Conservation (phyloP, 2,113 vertebrate genomes). For the Callionymus lyra region DNA sequence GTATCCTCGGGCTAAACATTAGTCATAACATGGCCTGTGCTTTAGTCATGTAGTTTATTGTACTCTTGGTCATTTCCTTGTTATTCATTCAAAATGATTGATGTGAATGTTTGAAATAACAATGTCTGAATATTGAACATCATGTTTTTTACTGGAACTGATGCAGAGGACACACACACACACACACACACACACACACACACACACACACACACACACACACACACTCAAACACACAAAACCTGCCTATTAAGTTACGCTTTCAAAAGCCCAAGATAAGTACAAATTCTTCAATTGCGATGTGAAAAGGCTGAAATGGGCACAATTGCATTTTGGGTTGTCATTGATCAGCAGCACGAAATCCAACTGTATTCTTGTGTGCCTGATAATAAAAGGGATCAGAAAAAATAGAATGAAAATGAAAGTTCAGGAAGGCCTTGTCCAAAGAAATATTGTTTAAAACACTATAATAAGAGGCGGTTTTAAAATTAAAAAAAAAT, state of each 20-base stretch:
- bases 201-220: neutral
- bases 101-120: constrained; percentile 34
- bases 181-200: neutral
- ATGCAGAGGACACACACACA: constrained; percentile 5
- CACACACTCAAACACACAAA: neutral
- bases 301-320: too few species aligned
- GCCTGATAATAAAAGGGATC: too few species aligned
- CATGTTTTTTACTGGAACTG: constrained; percentile 20
- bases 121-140: constrained; percentile 34
- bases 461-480: too few species aligned
- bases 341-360: too few species aligned
- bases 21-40: constrained; percentile 47
- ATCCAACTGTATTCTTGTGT: too few species aligned
- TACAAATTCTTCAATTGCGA: too few species aligned
- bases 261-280: too few species aligned
- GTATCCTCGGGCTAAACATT: constrained; percentile 56
- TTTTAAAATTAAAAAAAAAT: too few species aligned
- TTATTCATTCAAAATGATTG: constrained; percentile 46
- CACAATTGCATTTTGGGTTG: too few species aligned
- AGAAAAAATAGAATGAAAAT: too few species aligned
- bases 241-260: neutral
- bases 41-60: constrained; percentile 51
- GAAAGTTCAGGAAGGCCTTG: too few species aligned
- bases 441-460: too few species aligned
- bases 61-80: constrained; percentile 46